phyloP scores from a whole-genome alignment of 2,113 vertebrate genomes.

The Numenius arquata region DNA sequence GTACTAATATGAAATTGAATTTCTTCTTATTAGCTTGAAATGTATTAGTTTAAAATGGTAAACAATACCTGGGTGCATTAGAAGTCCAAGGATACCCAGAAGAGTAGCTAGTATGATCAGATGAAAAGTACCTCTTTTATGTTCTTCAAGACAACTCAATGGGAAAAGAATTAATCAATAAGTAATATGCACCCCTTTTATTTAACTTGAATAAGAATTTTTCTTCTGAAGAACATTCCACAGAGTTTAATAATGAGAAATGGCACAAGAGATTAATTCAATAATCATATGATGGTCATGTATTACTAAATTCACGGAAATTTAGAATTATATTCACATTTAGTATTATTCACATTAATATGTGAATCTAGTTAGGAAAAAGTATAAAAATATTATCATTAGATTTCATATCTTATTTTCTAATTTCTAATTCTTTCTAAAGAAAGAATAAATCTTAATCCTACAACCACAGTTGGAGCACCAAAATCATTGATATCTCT shows the following conservation, averaged over 20 bases:
- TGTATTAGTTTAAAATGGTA: neutral
- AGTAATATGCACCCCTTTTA: neutral
- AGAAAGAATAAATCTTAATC: neutral
- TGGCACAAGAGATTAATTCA: neutral
- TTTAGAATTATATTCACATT: too few species aligned
- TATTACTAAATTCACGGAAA: neutral
- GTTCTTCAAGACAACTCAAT: neutral
- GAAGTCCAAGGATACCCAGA: neutral
- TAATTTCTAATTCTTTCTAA: neutral
- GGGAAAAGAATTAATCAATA: neutral
- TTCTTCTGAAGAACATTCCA: neutral
- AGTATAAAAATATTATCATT: neutral
- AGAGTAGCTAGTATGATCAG: neutral
- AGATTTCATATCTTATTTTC: neutral
- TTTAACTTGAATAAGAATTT: neutral
- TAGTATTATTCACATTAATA: neutral
- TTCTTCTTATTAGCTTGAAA: neutral
- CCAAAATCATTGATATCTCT: neutral
- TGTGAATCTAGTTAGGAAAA: neutral
- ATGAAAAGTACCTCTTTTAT: neutral
- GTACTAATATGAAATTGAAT: neutral
- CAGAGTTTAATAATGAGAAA: neutral
- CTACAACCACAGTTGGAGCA: neutral
- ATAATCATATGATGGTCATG: neutral
- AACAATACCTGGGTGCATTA: neutral